Evolutionary conservation across 2,797 vertebrate genomes (phyloP).

Genomic region (Valencia hispanica): DNA sequence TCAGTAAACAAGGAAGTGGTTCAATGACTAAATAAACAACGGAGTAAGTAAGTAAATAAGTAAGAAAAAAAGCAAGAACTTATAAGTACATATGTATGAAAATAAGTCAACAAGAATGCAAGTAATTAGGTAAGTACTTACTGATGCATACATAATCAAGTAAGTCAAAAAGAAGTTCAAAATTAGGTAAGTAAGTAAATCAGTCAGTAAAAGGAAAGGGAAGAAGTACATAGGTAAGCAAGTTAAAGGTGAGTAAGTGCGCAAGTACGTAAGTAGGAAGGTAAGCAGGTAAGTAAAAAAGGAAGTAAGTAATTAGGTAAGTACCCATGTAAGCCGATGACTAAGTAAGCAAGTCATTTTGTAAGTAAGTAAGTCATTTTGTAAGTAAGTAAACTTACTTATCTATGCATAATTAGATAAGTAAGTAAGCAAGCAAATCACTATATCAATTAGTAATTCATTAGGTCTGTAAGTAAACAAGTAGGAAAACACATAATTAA

Average conservation of each 20-base stretch:
- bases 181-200: background rate
- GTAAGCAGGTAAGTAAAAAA: background rate
- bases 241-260: too few species aligned
- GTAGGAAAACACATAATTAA: background rate
- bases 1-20: background rate
- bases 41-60: background rate
- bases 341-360: background rate
- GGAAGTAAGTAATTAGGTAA: background rate
- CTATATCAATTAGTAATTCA: background rate
- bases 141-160: background rate
- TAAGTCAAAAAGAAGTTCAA: too few species aligned
- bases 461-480: background rate
- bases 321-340: background rate
- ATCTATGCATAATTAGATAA: background rate
- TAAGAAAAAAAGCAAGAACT: background rate
- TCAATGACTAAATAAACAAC: background rate
- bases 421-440: background rate
- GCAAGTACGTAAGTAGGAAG: background rate
- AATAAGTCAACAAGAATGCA: background rate
- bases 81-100: background rate
- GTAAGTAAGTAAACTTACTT: background rate
- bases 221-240: background rate
- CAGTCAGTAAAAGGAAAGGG: background rate
- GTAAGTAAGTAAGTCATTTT: background rate
- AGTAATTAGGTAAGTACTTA: background rate